phyloP scores from a whole-genome alignment of 2,888 invertebrate genomes.

The Drosophila monieri region DNA sequence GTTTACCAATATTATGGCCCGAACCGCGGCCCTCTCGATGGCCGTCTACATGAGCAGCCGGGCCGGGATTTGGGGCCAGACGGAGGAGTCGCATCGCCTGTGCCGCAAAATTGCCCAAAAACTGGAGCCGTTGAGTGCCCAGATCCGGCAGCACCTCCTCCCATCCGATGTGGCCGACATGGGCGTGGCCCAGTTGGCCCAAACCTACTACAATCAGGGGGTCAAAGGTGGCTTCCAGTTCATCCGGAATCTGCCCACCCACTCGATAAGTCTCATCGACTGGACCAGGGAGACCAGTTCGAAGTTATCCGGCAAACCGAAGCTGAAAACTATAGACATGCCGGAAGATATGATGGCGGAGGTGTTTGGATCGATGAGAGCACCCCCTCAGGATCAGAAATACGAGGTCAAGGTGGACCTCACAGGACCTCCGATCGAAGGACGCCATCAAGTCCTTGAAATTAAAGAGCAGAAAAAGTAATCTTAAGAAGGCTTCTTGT shows the following conservation, averaged over 20 bases:
- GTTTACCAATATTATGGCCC: conserved; percentile 29
- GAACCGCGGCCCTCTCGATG: conserved; percentile 36
- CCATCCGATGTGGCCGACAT: neutral
- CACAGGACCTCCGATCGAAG: neutral
- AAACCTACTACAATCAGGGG: conserved; percentile 26
- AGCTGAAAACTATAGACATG: neutral
- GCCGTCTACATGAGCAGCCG: conserved; percentile 38
- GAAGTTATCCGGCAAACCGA: neutral
- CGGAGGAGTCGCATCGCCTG: conserved; percentile 33
- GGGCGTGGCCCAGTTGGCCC: conserved; percentile 6
- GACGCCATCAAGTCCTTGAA: neutral
- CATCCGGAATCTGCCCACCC: conserved; percentile 29
- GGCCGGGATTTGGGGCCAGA: conserved; percentile 39
- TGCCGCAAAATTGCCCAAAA: conserved; percentile 6
- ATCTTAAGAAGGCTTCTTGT: neutral
- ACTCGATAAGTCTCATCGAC: conserved; percentile 7
- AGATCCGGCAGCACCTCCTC: conserved; percentile 10
- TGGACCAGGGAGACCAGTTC: conserved; percentile 11
- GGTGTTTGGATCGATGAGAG: neutral
- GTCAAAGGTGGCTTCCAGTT: conserved; percentile 24
- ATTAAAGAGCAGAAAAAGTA: neutral
- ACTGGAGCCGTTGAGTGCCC: conserved; percentile 14
- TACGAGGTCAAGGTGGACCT: neutral
- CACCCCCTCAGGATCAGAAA: neutral
- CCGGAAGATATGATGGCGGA: neutral